phyloP scores from a whole-genome alignment of 2,888 invertebrate genomes.

The Teleogryllus oceanicus region DNA sequence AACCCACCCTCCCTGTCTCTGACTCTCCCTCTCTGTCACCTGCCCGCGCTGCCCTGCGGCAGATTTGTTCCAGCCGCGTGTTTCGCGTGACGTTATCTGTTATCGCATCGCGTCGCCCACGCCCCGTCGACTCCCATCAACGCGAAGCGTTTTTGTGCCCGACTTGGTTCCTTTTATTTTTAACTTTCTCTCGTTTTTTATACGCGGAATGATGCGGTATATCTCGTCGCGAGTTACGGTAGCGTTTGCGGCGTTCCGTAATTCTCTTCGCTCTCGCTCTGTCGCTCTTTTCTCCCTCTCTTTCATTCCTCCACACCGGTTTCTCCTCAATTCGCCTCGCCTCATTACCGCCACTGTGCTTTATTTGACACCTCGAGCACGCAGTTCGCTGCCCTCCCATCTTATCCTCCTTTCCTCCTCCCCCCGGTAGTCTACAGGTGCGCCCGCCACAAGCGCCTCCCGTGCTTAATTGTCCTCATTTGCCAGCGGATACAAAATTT shows the following conservation, averaged over 20 bases:
- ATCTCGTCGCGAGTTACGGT: neutral
- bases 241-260: neutral
- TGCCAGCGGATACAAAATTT: neutral
- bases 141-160: neutral
- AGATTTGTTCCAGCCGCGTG: no score
- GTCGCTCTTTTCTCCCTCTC: neutral
- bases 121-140: neutral
- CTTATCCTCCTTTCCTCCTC: neutral
- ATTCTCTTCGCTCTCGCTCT: neutral
- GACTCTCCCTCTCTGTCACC: neutral
- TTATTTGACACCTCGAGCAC: neutral
- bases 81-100: neutral
- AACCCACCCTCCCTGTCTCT: neutral
- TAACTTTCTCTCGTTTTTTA: neutral
- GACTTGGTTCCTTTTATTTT: neutral
- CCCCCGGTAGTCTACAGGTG: neutral
- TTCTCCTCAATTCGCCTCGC: neutral
- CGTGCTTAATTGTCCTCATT: constrained; percentile 5
- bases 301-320: neutral
- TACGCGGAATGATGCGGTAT: constrained; percentile 1
- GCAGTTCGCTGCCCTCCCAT: neutral
- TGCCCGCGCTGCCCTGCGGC: no score
- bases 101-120: neutral
- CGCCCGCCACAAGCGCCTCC: neutral
- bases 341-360: neutral